phyloP scores from a whole-genome alignment of 2,113 vertebrate genomes.

The Anser cygnoides region DNA sequence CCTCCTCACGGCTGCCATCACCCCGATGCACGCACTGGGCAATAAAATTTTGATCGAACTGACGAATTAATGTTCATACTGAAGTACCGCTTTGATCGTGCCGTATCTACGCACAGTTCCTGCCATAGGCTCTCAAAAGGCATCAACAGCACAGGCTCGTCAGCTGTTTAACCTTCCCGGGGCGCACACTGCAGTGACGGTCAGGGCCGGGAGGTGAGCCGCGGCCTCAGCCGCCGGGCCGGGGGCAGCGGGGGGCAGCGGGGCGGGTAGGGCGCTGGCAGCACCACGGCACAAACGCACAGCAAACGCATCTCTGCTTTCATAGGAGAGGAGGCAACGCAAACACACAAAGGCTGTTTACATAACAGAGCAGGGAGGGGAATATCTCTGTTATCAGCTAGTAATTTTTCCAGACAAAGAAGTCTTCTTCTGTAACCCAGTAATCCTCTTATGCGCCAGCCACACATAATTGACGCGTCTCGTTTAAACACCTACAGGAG shows the following conservation, averaged over 20 bases:
- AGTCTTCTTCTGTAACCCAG: background rate
- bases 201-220: too few relatives aligned
- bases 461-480: background rate
- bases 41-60: too few relatives aligned
- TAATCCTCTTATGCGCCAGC: background rate
- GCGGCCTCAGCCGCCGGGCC: too few relatives aligned
- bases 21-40: too few relatives aligned
- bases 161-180: too few relatives aligned
- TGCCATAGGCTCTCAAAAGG: too few relatives aligned
- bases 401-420: slow-evolving; percentile 7
- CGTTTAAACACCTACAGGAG: background rate
- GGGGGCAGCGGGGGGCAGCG: background rate
- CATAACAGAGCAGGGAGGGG: background rate
- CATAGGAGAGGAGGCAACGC: background rate
- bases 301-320: background rate
- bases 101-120: too few relatives aligned
- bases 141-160: too few relatives aligned
- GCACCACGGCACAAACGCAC: rapidly evolving
- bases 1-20: too few relatives aligned
- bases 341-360: background rate
- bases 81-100: too few relatives aligned
- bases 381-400: background rate
- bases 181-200: too few relatives aligned
- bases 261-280: background rate
- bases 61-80: too few relatives aligned